Percentiles rank a stretch among this genome's conserved stretches.
phyloP scores from a whole-genome alignment of 2,888 invertebrate species.

The Epsilonema sp. region DNA sequence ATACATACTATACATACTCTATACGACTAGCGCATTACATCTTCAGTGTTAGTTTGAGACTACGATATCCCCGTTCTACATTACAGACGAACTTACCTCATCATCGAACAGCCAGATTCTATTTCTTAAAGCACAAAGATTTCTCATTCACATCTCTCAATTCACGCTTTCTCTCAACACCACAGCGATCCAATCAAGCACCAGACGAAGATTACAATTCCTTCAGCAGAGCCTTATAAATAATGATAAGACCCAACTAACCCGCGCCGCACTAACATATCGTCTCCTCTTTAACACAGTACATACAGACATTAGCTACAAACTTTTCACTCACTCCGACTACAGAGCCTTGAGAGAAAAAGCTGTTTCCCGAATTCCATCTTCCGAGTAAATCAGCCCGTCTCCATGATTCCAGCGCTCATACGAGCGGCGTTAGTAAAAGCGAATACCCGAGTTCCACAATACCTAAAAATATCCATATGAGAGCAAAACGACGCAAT shows the following conservation, averaged over 20 bases:
- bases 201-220: constrained; percentile 79
- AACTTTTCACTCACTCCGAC: constrained; percentile 68
- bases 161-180: constrained; percentile 56
- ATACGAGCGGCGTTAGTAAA: constrained; percentile 53
- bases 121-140: constrained; percentile 92
- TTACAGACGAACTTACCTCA: too few species aligned
- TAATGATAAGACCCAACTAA: background rate
- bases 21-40: too few species aligned
- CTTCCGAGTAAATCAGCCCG: constrained; percentile 87
- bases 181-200: constrained; percentile 79
- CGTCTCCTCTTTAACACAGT: too few species aligned
- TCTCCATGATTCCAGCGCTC: constrained; percentile 93
- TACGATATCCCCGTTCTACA: too few species aligned
- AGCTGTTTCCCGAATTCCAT: constrained; percentile 59
- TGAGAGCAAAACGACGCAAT: background rate
- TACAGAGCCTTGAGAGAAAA: constrained; percentile 72
- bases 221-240: constrained; percentile 36
- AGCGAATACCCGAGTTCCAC: constrained; percentile 70
- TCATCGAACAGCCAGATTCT: too few species aligned
- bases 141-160: constrained; percentile 66
- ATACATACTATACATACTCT: too few species aligned
- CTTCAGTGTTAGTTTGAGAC: too few species aligned
- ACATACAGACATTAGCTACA: background rate
- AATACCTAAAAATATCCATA: constrained; percentile 39
- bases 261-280: too few species aligned